A percentile compares a stretch with the other conserved stretches of the same genome.
phyloP scores from a whole-genome alignment of 2,888 invertebrate genomes.

The Drosophila sordidula region DNA sequence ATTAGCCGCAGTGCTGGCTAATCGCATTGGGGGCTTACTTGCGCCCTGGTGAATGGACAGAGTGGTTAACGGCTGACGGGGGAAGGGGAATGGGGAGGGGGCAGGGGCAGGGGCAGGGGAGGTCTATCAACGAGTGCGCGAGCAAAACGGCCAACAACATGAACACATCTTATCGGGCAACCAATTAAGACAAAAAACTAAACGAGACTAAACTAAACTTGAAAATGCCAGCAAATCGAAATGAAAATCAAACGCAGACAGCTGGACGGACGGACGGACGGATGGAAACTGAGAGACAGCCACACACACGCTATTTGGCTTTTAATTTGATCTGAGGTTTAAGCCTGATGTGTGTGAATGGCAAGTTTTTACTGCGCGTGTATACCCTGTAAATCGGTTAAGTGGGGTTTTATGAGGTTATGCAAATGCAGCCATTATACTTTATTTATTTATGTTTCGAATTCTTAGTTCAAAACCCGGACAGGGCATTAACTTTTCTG shows the following conservation, averaged over 20 bases:
- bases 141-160: conserved; percentile 61
- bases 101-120: no score
- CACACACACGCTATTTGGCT: conserved; percentile 45
- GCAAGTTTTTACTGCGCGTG: conserved; percentile 8
- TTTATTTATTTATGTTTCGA: no score
- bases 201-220: conserved; percentile 51
- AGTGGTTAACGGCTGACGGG: neutral
- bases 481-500: no score
- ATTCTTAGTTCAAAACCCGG: no score
- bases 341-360: neutral
- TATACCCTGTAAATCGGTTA: conserved; percentile 18
- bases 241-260: conserved; percentile 62
- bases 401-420: neutral
- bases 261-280: neutral
- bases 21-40: conserved; percentile 38
- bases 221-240: conserved; percentile 69
- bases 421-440: neutral
- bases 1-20: conserved; percentile 52
- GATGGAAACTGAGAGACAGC: conserved; percentile 34
- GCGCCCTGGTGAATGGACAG: conserved; percentile 44
- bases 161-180: conserved; percentile 75
- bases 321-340: conserved; percentile 70
- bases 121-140: conserved; percentile 35
- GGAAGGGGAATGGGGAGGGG: neutral
- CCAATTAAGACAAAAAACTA: conserved; percentile 77